Base-by-base conservation (phyloP, 92 coral and sea anemone species). In the Desmophyllum pertusum region DNA sequence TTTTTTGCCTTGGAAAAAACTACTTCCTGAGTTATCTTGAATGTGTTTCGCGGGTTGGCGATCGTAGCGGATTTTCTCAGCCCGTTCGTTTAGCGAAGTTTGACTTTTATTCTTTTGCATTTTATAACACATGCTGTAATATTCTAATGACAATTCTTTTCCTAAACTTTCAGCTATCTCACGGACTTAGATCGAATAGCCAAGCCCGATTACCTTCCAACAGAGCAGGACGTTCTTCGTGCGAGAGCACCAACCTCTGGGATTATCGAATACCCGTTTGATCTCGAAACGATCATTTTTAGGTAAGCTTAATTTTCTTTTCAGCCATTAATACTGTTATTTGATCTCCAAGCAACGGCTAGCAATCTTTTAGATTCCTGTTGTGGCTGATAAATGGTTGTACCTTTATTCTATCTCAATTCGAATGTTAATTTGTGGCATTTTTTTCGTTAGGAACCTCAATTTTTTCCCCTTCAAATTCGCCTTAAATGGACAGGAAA, bases 211-310 rank as follows among this genome's bases (percentile, higher is more conserved):
- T 97, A 97, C 59, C 95, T 97, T 30, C 99, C 99, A 2, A 97
- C 99, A 38, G 98, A 94, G 70, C 99, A 97, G 89, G 99, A 97
- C 61, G 98, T 97, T 11, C 90, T 97, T 43, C 94, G 99, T 21
- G 99, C 99, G 0, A 89, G 99, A 50, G 99, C 99, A 1, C 99
- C 99, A 3, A 97, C 99, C 21, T 94, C 99, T 30, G 99, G 99
- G 38, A 97, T 97, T 46, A 97, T 97, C 69, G 99, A 97, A 75
- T 97, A 97, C 76, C 99, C 99, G 29, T 97, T 97, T 83, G 99
- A 97, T 77, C 89, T 97, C 93, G 99, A 97, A 80, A 97, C 99
- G 61, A 97, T 97, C 73, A 97, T 97, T 85, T 97, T 97, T 91
- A 92, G 99, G 99, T 97, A 78, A 91, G 98, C 67, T 75, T 46